Evolutionary conservation across 1,140 invertebrate genomes (phyloP).

Genomic region (Vollenhovia emeryi): DNA sequence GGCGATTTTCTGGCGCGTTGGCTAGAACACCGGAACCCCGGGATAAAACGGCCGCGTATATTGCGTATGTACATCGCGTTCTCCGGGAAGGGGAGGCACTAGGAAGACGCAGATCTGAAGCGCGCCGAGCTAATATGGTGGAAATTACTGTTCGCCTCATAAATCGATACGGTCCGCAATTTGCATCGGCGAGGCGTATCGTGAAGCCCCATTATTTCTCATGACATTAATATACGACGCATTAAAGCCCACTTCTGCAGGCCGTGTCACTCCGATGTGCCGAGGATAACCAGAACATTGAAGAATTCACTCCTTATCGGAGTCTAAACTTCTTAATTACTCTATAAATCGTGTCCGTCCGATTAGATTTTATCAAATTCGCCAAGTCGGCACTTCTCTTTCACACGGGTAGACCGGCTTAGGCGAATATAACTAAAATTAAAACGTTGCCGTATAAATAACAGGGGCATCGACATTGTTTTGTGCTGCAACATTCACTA

Average conservation of each 20-base stretch:
- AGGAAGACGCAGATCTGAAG: background rate
- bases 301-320: background rate
- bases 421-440: no score
- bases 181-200: constrained; percentile 56
- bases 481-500: no score
- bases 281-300: background rate
- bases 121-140: constrained; percentile 43
- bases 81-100: background rate
- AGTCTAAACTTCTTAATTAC: background rate
- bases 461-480: no score
- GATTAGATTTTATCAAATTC: background rate
- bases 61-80: constrained; percentile 19
- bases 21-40: constrained; percentile 42
- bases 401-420: no score
- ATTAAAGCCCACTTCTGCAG: constrained; percentile 9
- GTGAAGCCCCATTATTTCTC: constrained; percentile 28
- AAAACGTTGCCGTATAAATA: no score
- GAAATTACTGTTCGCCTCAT: constrained; percentile 70
- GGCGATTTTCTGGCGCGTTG: constrained; percentile 60
- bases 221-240: constrained; percentile 44
- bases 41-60: constrained; percentile 11
- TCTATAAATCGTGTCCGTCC: background rate
- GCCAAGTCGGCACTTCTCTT: background rate
- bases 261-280: constrained; percentile 2
- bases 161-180: constrained; percentile 67